Evolutionary conservation across 30 jellyfish, hydroid and myxozoan species (phyloP).

Genomic region (Morbakka virulenta): DNA sequence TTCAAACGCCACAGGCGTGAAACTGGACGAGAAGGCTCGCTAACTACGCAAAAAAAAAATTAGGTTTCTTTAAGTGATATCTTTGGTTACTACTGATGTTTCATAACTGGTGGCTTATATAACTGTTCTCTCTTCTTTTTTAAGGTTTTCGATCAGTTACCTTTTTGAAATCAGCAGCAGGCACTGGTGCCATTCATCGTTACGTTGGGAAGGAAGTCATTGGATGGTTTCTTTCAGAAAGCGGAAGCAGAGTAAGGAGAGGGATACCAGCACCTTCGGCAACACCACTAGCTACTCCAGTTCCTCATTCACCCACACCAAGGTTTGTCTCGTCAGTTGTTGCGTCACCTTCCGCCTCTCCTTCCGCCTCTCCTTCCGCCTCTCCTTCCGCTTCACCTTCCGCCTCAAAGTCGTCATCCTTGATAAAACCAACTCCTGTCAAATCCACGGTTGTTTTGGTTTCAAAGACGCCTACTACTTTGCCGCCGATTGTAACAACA

Average conservation of each 20-base stretch:
- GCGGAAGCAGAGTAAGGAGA: conserved; percentile 27
- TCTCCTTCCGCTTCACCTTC: conserved; percentile 69
- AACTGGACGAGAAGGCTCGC: no score
- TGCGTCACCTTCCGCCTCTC: conserved; percentile 40
- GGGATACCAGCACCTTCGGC: conserved; percentile 40
- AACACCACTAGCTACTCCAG: conserved; percentile 69
- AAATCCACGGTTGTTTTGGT: conserved; percentile 61
- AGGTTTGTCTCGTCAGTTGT: conserved; percentile 11
- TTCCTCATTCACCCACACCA: conserved; percentile 32
- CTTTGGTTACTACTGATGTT: no score
- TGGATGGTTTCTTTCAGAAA: conserved; percentile 84
- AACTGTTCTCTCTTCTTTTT: background rate
- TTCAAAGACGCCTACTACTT: conserved; percentile 43
- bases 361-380: conserved; percentile 20
- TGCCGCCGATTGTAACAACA: conserved; percentile 35
- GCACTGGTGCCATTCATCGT: conserved; percentile 38
- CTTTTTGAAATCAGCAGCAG: conserved; percentile 47
- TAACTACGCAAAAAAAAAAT: no score
- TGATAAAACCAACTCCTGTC: conserved; percentile 6
- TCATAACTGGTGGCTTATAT: no score
- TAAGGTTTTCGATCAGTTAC: conserved; percentile 65
- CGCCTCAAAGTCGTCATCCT: background rate
- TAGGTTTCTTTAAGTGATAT: no score
- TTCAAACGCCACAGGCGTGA: no score
- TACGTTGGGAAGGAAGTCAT: conserved; percentile 53